Conservation (phyloP, 2,888 invertebrate genomes). For the Portevinia maculata region DNA sequence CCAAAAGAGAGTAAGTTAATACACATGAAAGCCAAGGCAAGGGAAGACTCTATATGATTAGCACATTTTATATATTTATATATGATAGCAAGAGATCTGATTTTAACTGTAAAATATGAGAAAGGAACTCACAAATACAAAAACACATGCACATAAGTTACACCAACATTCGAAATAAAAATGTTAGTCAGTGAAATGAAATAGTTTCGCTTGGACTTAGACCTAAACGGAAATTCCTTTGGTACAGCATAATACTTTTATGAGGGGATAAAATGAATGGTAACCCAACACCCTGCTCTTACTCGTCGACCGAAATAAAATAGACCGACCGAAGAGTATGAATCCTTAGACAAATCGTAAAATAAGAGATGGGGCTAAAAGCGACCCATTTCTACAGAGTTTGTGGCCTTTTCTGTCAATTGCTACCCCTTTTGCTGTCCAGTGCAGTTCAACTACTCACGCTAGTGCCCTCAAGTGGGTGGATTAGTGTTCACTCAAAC, state of each 20-base stretch:
- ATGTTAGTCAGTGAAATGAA: conserved; percentile 60
- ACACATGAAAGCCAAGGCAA: no score
- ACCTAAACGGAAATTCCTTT: conserved; percentile 52
- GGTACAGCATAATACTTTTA: conserved; percentile 62
- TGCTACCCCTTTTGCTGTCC: conserved; percentile 26
- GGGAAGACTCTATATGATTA: no score
- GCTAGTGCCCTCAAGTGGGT: conserved; percentile 46
- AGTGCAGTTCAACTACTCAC: conserved; percentile 32
- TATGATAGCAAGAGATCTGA: conserved; percentile 20
- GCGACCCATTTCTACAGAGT: conserved; percentile 47
- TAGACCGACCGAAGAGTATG: conserved; percentile 51
- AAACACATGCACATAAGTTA: not conserved
- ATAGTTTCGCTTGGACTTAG: conserved; percentile 54
- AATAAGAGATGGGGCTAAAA: conserved; percentile 48
- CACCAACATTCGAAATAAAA: conserved; percentile 44
- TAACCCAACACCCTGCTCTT: conserved; percentile 33
- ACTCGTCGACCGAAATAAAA: conserved; percentile 64
- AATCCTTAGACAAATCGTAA: conserved; percentile 70
- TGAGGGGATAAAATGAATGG: conserved; percentile 56
- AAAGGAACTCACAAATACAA: conserved; percentile 1
- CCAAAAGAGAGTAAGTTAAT: conserved; percentile 82
- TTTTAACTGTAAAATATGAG: conserved; percentile 33
- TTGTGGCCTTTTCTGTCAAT: conserved; percentile 55
- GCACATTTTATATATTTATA: no score
- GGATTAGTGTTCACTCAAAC: conserved; percentile 55